Percentiles rank a stretch among this genome's conserved stretches.
Evolutionary conservation across 2,113 vertebrate species (phyloP).

Genomic region (Macquaria ambigua): DNA sequence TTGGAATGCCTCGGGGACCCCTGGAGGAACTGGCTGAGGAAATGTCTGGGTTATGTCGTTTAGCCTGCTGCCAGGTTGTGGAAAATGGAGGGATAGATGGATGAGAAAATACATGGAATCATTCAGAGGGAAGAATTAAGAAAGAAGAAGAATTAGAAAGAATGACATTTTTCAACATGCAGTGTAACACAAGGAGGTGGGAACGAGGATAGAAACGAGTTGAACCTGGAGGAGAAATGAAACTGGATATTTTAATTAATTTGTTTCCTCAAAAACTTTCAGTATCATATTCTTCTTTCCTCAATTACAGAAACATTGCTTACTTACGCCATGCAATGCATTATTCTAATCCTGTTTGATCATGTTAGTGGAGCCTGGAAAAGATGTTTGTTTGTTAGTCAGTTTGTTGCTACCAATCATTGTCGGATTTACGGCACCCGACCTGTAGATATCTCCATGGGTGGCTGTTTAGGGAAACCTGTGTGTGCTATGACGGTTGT

Average conservation of each 20-base stretch:
- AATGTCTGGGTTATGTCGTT: constrained; percentile 28
- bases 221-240: constrained; percentile 1
- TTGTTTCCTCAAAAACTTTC: background rate
- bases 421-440: constrained; percentile 55
- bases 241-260: background rate
- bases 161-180: background rate
- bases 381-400: constrained; percentile 23
- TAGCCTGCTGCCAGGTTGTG: constrained; percentile 12
- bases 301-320: background rate
- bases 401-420: constrained; percentile 17
- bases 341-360: constrained; percentile 3
- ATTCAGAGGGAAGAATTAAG: background rate
- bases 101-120: background rate
- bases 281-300: background rate
- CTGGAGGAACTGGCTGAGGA: constrained; percentile 31
- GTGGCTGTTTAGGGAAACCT: constrained; percentile 62
- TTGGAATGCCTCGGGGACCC: constrained; percentile 29
- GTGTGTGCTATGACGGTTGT: constrained; percentile 28
- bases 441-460: constrained; percentile 64
- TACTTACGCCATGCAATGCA: background rate
- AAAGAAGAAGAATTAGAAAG: background rate
- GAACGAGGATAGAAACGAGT: background rate
- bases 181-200: background rate
- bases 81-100: background rate
- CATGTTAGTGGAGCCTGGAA: constrained; percentile 12